Evolutionary conservation across 2,113 vertebrate genomes (phyloP).

Genomic region (Miniopterus natalensis): DNA sequence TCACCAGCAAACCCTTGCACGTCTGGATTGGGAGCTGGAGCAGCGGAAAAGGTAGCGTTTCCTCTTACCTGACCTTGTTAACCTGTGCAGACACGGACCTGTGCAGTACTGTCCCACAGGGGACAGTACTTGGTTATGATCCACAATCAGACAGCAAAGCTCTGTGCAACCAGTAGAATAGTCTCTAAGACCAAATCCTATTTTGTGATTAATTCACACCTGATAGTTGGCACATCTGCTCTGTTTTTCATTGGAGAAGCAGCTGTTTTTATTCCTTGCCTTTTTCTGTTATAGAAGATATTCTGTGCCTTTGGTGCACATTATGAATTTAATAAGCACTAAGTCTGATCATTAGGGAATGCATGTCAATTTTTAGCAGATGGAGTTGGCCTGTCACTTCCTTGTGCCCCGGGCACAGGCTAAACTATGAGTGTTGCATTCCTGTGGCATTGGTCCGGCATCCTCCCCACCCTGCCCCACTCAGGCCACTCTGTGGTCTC

Average conservation of each 20-base stretch:
- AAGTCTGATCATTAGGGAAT: neutral
- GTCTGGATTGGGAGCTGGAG: constrained; percentile 99
- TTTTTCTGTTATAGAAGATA: neutral
- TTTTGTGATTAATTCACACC: constrained; percentile 11
- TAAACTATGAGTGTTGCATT: neutral
- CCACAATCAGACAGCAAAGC: neutral
- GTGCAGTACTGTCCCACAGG: neutral
- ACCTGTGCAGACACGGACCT: neutral
- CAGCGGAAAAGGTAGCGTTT: constrained; percentile 95
- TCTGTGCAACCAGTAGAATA: neutral
- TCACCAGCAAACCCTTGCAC: constrained; percentile 97
- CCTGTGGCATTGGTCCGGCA: neutral
- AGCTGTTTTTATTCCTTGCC: neutral
- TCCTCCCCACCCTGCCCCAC: neutral
- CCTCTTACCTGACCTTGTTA: neutral
- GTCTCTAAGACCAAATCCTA: neutral
- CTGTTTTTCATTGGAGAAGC: neutral
- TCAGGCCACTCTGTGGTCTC: neutral
- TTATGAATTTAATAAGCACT: neutral
- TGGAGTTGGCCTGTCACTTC: neutral
- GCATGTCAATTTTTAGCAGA: neutral
- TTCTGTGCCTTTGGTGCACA: neutral
- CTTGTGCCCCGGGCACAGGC: neutral
- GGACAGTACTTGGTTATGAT: neutral
- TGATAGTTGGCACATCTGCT: neutral